phyloP scores from a whole-genome alignment of 2,888 invertebrate genomes.

The Cylindroiulus punctatus region DNA sequence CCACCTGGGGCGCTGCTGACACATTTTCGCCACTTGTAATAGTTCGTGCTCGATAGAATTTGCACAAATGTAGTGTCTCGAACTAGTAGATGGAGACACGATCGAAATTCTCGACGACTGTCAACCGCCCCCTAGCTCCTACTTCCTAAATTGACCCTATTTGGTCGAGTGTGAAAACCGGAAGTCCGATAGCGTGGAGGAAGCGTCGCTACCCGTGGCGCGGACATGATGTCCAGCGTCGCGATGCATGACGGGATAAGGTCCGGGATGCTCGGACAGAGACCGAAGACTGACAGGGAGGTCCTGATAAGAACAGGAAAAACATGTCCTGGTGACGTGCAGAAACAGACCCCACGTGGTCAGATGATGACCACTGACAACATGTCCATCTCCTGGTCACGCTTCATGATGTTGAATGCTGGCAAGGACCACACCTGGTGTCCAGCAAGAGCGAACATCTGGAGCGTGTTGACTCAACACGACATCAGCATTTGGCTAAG shows the following conservation, averaged over 20 bases:
- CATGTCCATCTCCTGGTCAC: background rate
- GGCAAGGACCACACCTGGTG: background rate
- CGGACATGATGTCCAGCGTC: background rate
- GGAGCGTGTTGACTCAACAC: too few species aligned
- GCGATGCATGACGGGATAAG: conserved; percentile 4
- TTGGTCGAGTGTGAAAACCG: background rate
- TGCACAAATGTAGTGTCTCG: too few species aligned
- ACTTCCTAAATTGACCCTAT: background rate
- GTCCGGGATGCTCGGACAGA: background rate
- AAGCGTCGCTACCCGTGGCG: background rate
- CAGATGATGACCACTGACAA: background rate
- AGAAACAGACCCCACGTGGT: background rate
- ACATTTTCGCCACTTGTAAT: too few species aligned
- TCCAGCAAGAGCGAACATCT: too few species aligned
- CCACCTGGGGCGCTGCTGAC: background rate
- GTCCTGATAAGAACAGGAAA: background rate
- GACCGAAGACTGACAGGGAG: background rate
- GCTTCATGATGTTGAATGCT: background rate
- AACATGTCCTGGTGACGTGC: background rate
- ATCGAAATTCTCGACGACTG: too few species aligned
- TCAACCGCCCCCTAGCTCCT: too few species aligned
- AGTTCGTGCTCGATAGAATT: too few species aligned
- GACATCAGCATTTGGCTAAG: too few species aligned
- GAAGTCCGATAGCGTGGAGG: background rate
- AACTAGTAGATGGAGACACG: too few species aligned